Evolutionary conservation across 2,888 invertebrate species (phyloP).

Genomic region (Gisinianus flammeolus): DNA sequence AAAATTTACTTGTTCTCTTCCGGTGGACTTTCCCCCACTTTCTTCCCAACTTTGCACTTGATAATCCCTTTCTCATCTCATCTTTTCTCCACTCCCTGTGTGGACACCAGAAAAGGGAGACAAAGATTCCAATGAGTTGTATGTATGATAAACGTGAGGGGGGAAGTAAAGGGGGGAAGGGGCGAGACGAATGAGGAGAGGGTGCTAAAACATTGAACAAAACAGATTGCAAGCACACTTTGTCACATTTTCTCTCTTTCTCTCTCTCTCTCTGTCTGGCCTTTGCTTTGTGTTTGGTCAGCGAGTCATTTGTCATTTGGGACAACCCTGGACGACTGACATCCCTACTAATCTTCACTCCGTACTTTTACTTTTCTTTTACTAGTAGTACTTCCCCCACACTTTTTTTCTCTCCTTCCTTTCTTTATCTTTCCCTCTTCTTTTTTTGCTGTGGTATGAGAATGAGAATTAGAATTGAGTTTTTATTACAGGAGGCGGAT

Average conservation of each 20-base stretch:
- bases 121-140: background rate
- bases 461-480: too few relatives aligned
- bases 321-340: background rate
- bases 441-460: too few relatives aligned
- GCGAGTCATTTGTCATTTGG: background rate
- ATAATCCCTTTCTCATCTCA: background rate
- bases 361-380: background rate
- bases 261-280: background rate
- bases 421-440: too few relatives aligned
- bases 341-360: background rate
- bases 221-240: background rate
- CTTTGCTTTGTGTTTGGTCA: background rate
- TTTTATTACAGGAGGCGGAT: too few relatives aligned
- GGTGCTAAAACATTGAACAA: background rate
- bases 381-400: background rate
- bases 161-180: background rate
- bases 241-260: background rate
- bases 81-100: background rate
- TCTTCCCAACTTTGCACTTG: background rate
- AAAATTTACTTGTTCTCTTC: too few relatives aligned
- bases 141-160: background rate
- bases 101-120: background rate
- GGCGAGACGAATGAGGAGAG: background rate
- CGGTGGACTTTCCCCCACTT: background rate
- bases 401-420: too few relatives aligned